Evolutionary conservation across 2,113 vertebrate genomes (phyloP).

Genomic region (Alosa alosa): DNA sequence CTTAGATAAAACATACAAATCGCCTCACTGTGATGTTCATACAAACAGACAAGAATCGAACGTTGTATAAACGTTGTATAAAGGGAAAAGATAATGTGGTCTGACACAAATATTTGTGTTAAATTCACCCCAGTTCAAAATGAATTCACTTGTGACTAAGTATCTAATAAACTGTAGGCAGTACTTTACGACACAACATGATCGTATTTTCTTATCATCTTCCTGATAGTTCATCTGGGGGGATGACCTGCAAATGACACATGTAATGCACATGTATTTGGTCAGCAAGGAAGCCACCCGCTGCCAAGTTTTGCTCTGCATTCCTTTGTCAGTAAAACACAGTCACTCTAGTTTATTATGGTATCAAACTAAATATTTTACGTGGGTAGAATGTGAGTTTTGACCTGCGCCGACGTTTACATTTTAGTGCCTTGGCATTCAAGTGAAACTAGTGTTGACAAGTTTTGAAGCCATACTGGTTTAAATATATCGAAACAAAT

Average conservation of each 20-base stretch:
- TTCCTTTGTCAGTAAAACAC: constrained; percentile 1
- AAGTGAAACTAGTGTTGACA: neutral
- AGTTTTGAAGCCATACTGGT: neutral
- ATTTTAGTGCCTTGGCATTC: neutral
- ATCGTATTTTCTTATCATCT: neutral
- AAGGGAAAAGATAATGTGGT: neutral
- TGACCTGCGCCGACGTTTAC: neutral
- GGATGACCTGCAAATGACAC: neutral
- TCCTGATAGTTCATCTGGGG: neutral
- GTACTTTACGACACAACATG: neutral
- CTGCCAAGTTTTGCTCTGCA: neutral
- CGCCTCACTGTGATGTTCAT: neutral
- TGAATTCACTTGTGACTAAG: neutral
- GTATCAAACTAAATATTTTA: neutral
- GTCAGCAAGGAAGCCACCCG: neutral
- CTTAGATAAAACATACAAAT: neutral
- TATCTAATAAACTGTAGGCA: neutral
- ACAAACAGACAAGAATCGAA: neutral
- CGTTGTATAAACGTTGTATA: neutral
- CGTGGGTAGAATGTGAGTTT: neutral
- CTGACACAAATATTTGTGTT: neutral
- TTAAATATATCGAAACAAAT: constrained; percentile 1
- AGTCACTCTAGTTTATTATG: neutral
- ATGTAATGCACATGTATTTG: neutral
- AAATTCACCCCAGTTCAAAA: neutral